Evolutionary conservation across 2,797 vertebrate species (phyloP).

Genomic region (Australoheros facetus): DNA sequence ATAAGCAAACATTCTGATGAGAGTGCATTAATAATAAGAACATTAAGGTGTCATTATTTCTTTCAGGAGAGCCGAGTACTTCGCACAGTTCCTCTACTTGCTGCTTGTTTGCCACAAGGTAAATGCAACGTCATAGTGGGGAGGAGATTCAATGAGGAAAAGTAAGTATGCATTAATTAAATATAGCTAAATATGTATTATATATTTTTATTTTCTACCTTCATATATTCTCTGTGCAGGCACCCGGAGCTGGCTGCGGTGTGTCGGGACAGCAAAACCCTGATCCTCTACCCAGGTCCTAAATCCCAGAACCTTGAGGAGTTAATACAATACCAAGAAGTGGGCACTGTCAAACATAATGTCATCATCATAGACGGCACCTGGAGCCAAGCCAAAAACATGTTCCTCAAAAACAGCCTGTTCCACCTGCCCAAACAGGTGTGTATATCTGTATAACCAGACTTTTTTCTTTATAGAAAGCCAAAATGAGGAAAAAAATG

Average conservation of each 20-base stretch:
- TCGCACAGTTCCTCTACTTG: constrained; percentile 92
- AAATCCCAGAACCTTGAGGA: constrained; percentile 93
- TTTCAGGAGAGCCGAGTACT: constrained; percentile 92
- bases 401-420: constrained; percentile 94
- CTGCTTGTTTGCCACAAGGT: constrained; percentile 90
- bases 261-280: constrained; percentile 86
- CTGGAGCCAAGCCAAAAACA: constrained; percentile 98
- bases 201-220: not conserved
- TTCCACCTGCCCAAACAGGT: constrained; percentile 95
- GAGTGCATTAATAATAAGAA: not conserved
- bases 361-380: constrained; percentile 97
- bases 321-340: constrained; percentile 66
- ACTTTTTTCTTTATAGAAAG: not conserved
- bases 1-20: not conserved
- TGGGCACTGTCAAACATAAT: constrained; percentile 75
- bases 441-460: not conserved
- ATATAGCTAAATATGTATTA: not conserved
- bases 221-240: constrained; percentile 66
- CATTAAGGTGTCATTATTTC: not conserved
- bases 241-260: constrained; percentile 89
- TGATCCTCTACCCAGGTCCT: constrained; percentile 93
- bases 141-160: constrained; percentile 92
- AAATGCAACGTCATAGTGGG: constrained; percentile 93
- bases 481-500: not conserved
- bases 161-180: constrained; percentile 73